Percentiles rank a stretch among this genome's conserved stretches.
phyloP scores from a whole-genome alignment of 23 tunicate species.

The Ascidia mentula region DNA sequence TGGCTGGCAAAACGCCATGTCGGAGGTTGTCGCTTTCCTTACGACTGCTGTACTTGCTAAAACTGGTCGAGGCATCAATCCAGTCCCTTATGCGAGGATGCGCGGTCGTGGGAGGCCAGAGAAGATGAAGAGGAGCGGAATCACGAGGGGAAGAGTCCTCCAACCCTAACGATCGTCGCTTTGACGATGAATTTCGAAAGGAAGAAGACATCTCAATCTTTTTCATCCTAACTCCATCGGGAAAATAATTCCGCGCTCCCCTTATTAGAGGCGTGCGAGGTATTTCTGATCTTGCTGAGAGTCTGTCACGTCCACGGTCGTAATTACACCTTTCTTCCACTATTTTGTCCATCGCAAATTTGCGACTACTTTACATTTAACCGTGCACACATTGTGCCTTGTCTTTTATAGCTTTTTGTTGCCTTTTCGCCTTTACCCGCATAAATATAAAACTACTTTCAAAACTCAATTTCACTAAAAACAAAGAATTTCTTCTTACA shows the following conservation, averaged over 20 bases:
- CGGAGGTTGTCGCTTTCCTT: background rate
- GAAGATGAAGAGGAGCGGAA: slow-evolving; percentile 38
- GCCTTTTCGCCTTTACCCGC: background rate
- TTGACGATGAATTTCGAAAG: background rate
- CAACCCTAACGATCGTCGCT: background rate
- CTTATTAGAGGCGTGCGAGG: slow-evolving; percentile 64
- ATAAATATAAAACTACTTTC: background rate
- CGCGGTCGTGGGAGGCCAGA: slow-evolving; percentile 38
- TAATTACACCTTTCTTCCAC: background rate
- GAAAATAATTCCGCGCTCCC: slow-evolving; percentile 67
- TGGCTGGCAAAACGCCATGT: background rate
- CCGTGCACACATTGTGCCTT: background rate
- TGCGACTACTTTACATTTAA: background rate
- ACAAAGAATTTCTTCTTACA: background rate
- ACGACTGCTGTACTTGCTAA: background rate
- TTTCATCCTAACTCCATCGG: slow-evolving; percentile 55
- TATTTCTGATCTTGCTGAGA: background rate
- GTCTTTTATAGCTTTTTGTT: no score
- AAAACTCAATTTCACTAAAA: no score
- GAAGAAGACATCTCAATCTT: background rate
- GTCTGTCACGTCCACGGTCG: background rate
- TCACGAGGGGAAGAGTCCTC: slow-evolving; percentile 10
- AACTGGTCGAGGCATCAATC: background rate
- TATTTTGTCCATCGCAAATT: background rate
- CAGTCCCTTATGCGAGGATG: slow-evolving; percentile 19